Percentiles rank a stretch among this genome's conserved stretches.
Evolutionary conservation across 2,888 invertebrate genomes (phyloP).

Genomic region (Cantharis rustica): DNA sequence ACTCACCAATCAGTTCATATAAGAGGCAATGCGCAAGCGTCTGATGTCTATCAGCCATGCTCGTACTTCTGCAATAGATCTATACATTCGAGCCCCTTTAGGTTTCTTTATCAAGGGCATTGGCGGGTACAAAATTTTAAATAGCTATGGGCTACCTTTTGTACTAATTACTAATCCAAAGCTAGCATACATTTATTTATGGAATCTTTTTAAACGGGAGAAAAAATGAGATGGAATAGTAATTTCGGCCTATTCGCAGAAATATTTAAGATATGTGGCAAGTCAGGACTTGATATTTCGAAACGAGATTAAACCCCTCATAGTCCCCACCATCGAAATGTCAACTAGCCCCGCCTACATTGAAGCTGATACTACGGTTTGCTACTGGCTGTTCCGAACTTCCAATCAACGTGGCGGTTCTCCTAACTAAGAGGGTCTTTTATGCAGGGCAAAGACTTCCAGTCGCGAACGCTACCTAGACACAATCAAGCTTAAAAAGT

Average conservation of each 20-base stretch:
- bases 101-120: neutral
- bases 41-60: constrained; percentile 28
- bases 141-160: neutral
- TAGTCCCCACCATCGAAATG: constrained; percentile 25
- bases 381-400: constrained; percentile 34
- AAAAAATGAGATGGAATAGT: neutral
- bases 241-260: neutral
- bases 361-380: constrained; percentile 19
- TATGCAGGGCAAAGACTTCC: constrained; percentile 37
- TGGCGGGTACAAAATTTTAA: neutral
- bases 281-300: constrained; percentile 14
- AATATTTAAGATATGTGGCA: neutral
- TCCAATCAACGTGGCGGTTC: constrained; percentile 34
- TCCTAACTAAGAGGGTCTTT: constrained; percentile 35
- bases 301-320: constrained; percentile 22
- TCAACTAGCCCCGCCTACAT: constrained; percentile 34
- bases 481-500: constrained; percentile 38
- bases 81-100: constrained; percentile 24
- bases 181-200: neutral
- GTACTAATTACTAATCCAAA: neutral
- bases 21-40: constrained; percentile 26
- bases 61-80: constrained; percentile 30
- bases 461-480: constrained; percentile 41
- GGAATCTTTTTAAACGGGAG: neutral
- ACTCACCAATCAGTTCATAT: constrained; percentile 31